Conservation (phyloP, 2,888 invertebrate genomes). For the Trichacis sp. region DNA sequence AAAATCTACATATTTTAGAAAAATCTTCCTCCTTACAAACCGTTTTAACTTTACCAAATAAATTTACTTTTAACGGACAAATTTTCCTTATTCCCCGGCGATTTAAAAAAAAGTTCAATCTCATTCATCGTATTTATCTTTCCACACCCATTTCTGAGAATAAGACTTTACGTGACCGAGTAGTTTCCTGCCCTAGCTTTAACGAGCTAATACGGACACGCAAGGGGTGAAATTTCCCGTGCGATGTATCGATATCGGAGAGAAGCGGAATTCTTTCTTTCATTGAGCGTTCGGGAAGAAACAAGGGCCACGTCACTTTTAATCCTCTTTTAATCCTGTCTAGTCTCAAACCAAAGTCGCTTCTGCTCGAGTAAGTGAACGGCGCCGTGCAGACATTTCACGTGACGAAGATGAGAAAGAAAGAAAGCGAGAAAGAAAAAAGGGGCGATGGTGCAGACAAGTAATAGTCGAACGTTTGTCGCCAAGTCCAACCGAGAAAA, state of each 20-base stretch:
- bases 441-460: conserved; percentile 6
- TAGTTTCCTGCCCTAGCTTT: too few relatives aligned
- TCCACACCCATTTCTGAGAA: too few relatives aligned
- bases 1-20: too few relatives aligned
- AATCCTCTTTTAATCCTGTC: conserved; percentile 50
- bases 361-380: conserved; percentile 36
- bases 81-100: too few relatives aligned
- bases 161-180: too few relatives aligned
- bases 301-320: conserved; percentile 42
- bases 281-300: conserved; percentile 32
- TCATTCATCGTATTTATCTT: too few relatives aligned
- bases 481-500: background rate
- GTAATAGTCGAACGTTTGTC: conserved; percentile 8
- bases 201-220: background rate
- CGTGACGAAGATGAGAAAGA: conserved; percentile 24
- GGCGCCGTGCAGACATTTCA: conserved; percentile 35
- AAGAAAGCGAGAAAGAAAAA: conserved; percentile 23
- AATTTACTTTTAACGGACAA: too few relatives aligned
- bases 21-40: too few relatives aligned
- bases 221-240: conserved; percentile 22
- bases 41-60: too few relatives aligned
- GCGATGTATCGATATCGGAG: conserved; percentile 30
- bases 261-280: conserved; percentile 32
- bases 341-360: conserved; percentile 44
- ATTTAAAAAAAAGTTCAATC: too few relatives aligned